Evolutionary conservation across 2,888 invertebrate genomes (phyloP), one percentile per base, ranked within the genome.

Genomic region (Drosophila monieri): DNA sequence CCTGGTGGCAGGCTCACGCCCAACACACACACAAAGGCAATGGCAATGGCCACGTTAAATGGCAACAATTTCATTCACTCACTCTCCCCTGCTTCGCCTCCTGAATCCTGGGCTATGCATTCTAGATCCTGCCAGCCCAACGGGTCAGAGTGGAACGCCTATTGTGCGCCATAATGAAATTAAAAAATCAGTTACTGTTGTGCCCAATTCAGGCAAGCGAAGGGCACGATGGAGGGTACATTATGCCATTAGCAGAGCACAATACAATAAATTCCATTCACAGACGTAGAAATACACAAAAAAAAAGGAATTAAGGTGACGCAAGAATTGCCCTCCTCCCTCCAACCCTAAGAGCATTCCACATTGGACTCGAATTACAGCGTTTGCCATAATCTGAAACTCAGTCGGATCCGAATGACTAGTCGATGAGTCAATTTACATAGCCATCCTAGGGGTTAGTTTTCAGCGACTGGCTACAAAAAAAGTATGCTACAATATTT

Each of bases 181-280:
- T 89, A 89, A 88, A 90, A 90, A 90, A 85, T 87, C 89, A 87
- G 90, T 89, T 86, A 90, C 90, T 83, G 88, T 89, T 89, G 64
- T 64, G 88, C 90, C 74, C 65, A 60, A 73, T 78, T 69, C 81
- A 73, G 69, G 81, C 53, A 75, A 43, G 68, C 46, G 54, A 21
- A 10, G 27, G 85, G 37, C 32, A 37, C 6, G n/a, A 18, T 3
- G 39, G 49, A 80, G 72, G 81, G 76, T 73, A 76, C 89, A 89
- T 87, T 88, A 87, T 89, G 78, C 79, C 85, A 87, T 89, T 87
- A 87, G 78, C 67, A 89, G 76, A 55, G 61, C 52, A 78, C 71
- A 76, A 78, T 74, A 58, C 58, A 56, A 77, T 61, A 62, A 46
- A 55, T 14, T 68, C 68, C 60, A 68, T 62, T 53, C 57, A 58